phyloP scores from a whole-genome alignment of 2,113 vertebrate genomes.

The Atlantisia rogersi region DNA sequence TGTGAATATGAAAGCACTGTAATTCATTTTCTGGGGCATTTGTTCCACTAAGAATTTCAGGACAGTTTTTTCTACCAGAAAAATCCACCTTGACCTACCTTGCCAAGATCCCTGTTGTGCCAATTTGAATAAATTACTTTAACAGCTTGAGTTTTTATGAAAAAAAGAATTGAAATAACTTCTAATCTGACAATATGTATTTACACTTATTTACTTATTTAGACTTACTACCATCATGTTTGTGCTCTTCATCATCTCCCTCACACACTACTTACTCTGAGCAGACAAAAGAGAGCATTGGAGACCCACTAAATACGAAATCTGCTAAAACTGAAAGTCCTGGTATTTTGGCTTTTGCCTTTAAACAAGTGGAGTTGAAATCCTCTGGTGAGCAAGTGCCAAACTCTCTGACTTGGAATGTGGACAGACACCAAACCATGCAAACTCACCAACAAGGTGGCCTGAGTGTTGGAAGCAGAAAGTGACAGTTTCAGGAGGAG shows the following conservation, averaged over 20 bases:
- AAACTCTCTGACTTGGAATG: background rate
- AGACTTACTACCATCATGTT: background rate
- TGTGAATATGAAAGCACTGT: background rate
- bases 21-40: background rate
- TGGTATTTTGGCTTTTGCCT: background rate
- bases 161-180: slow-evolving; percentile 26
- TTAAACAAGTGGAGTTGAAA: background rate
- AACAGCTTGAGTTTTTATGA: slow-evolving; percentile 25
- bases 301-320: background rate
- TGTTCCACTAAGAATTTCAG: slow-evolving; percentile 21
- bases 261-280: background rate
- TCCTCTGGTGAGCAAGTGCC: background rate
- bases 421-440: background rate
- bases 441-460: background rate
- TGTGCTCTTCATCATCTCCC: background rate
- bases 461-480: background rate
- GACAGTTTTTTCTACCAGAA: slow-evolving; percentile 9
- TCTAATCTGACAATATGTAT: background rate
- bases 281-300: background rate
- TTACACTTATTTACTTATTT: background rate
- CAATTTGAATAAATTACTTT: slow-evolving; percentile 39
- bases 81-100: slow-evolving; percentile 51
- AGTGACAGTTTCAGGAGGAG: background rate
- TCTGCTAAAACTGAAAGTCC: background rate
- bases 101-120: slow-evolving; percentile 20